phyloP scores from a whole-genome alignment of 2,113 vertebrate genomes.

The Tinamus guttatus region DNA sequence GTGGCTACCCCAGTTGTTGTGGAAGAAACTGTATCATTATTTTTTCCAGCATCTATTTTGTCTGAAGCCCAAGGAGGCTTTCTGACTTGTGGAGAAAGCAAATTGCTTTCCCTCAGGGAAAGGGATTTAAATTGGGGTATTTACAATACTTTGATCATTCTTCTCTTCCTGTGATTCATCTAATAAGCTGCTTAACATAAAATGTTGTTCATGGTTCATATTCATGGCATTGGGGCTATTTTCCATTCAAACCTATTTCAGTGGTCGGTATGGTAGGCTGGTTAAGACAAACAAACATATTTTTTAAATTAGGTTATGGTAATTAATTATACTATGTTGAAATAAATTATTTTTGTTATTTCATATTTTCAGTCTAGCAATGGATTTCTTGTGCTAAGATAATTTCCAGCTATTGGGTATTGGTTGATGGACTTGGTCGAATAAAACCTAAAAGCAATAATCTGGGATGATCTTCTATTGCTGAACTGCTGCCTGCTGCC shows the following conservation, averaged over 20 bases:
- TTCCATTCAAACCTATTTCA: neutral
- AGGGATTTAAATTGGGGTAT: neutral
- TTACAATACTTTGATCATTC: neutral
- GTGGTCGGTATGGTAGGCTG: neutral
- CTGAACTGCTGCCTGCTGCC: neutral
- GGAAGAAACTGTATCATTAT: neutral
- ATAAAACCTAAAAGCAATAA: neutral
- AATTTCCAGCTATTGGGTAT: neutral
- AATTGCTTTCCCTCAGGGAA: neutral
- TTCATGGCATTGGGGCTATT: neutral
- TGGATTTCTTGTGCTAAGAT: neutral
- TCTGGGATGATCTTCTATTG: neutral
- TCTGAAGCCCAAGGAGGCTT: neutral
- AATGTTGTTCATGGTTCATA: neutral
- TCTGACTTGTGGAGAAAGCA: neutral
- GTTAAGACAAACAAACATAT: neutral
- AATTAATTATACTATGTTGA: neutral
- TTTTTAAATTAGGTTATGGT: neutral
- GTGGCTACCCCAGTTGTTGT: neutral
- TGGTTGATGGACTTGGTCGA: neutral
- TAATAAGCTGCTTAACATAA: neutral
- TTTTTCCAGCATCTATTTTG: rapidly evolving
- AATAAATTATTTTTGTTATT: neutral
- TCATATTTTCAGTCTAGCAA: neutral
- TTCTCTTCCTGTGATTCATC: neutral